Base-by-base conservation (phyloP, 2,113 vertebrate species). In the Serilophus lunatus region DNA sequence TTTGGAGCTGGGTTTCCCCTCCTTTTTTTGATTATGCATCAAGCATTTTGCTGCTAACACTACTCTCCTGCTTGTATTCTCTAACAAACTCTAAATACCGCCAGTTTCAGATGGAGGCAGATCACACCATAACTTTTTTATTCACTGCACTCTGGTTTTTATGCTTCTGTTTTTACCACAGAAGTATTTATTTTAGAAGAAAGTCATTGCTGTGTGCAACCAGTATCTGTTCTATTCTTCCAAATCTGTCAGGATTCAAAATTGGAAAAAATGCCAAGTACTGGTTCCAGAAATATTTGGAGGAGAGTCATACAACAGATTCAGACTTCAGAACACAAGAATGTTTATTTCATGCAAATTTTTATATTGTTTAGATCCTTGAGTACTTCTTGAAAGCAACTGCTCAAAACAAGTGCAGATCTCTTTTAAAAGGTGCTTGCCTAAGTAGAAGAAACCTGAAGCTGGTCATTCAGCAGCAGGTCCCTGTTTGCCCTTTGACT, bases 261-360 rank as follows among this genome's bases (percentile, higher is more conserved):
- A n/a, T 33, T 81, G 64, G 76, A 93, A 92, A 71, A 78, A 83
- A 79, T 57, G 50, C 78, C 74, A 65, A 42, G 69, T 77, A 36
- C 59, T 3, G 56, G 79, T 80, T 95, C 86, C 81, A 91, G 70
- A 79, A 90, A 69, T 82, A 91, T 70, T 95, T 92, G 89, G 81
- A 96, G 66, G 50, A 69, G 78, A 85, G 77, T 87, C 81, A 42
- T 50, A 60, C 57, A 91, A 79, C 49, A 57, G 61, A 71, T 47
- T 89, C 86, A 82, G 77, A 64, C 54, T 92, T 89, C 9, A 3
- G 86, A 87, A 85, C 70, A 82, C 45, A 69, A 78, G 38, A 87
- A 69, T 89, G 53, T 87, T 89, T 95, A 85, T 92, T 87, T 86
- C 78, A 65, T 95, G 93, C 65, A 79, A 35, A 36, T 82, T 82